These are phyloP conservation scores for Thereva nobilitata DNA, from an alignment of 2,888 invertebrate genomes.

Conservation along the genomic window DNA sequence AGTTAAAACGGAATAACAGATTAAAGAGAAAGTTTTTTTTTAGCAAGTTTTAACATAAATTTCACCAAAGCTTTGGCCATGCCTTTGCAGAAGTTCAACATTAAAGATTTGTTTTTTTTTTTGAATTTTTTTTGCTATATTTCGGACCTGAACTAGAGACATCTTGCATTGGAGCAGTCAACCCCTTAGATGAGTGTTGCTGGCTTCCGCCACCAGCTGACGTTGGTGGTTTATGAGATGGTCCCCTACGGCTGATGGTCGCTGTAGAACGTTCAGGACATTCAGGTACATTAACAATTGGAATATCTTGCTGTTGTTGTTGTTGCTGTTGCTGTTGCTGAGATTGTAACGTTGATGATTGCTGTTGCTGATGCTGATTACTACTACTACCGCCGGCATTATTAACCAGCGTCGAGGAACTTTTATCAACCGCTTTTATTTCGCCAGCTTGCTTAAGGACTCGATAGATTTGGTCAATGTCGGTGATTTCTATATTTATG, in stretches of 20 bases:
- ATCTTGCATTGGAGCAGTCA: slow-evolving; percentile 62
- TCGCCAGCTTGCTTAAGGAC: slow-evolving; percentile 93
- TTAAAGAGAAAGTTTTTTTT: slow-evolving; percentile 14
- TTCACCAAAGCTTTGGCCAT: slow-evolving; percentile 24
- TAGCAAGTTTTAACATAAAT: slow-evolving; percentile 26
- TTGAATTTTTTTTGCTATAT: slow-evolving; percentile 27
- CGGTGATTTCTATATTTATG: slow-evolving; percentile 54
- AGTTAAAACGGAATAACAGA: slow-evolving; percentile 4
- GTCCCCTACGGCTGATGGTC: slow-evolving; percentile 28
- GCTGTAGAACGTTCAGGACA: slow-evolving; percentile 48
- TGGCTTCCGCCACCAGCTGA: slow-evolving; percentile 49
- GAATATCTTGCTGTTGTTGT: slow-evolving; percentile 51
- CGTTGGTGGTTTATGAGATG: slow-evolving; percentile 33
- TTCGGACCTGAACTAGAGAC: slow-evolving; percentile 59
- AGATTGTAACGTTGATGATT: slow-evolving; percentile 4
- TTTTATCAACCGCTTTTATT: slow-evolving; percentile 59
- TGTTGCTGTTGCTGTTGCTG: slow-evolving; percentile 34
- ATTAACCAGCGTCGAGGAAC: slow-evolving; percentile 7
- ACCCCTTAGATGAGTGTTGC: slow-evolving; percentile 54
- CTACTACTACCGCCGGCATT: background rate
- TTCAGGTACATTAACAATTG: slow-evolving; percentile 56
- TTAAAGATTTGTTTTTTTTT: background rate
- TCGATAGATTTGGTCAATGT: slow-evolving; percentile 92
- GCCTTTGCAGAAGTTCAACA: slow-evolving; percentile 11
- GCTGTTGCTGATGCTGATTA: slow-evolving; percentile 30